A percentile compares a stretch with the other conserved stretches of the same genome.
These are phyloP conservation scores for Apostichopus leukothele DNA, from an alignment of 53 echinoderm and acorn worm species.

Conservation along the genomic window DNA sequence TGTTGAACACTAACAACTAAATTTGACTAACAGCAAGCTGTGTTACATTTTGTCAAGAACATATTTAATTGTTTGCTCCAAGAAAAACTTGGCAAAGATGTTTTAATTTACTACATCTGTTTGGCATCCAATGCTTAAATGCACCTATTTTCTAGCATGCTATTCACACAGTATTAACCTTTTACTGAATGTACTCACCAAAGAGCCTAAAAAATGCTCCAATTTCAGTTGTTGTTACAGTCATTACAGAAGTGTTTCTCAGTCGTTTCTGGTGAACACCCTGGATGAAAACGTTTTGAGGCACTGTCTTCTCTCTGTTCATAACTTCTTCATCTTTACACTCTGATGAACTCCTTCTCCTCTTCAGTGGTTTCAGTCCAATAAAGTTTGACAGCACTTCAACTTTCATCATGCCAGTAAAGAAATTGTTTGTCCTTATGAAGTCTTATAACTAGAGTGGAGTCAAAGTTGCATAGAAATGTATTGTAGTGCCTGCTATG, in stretches of 20 bases:
- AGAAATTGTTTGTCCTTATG: background rate
- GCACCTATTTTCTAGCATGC: too few species aligned
- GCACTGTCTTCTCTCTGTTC: background rate
- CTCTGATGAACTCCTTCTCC: constrained; percentile 24
- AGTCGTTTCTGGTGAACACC: constrained; percentile 52
- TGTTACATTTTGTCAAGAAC: too few species aligned
- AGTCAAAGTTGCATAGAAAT: too few species aligned
- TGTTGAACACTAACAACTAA: too few species aligned
- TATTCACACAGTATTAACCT: background rate
- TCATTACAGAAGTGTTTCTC: constrained; percentile 63
- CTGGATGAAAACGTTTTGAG: background rate
- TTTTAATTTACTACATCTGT: too few species aligned
- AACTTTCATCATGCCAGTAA: constrained; percentile 20
- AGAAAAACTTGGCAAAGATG: too few species aligned
- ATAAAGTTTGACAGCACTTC: constrained; percentile 40
- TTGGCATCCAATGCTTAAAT: too few species aligned
- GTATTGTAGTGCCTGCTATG: too few species aligned
- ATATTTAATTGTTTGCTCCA: too few species aligned
- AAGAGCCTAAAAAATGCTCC: constrained; percentile 79
- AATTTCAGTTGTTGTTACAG: constrained; percentile 81
- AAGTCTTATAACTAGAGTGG: too few species aligned
- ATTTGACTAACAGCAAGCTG: too few species aligned
- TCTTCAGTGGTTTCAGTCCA: constrained; percentile 36
- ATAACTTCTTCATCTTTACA: constrained; percentile 8
- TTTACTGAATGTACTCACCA: constrained; percentile 53